phyloP scores from a whole-genome alignment of 2,113 vertebrate species.

The Daubentonia madagascariensis region DNA sequence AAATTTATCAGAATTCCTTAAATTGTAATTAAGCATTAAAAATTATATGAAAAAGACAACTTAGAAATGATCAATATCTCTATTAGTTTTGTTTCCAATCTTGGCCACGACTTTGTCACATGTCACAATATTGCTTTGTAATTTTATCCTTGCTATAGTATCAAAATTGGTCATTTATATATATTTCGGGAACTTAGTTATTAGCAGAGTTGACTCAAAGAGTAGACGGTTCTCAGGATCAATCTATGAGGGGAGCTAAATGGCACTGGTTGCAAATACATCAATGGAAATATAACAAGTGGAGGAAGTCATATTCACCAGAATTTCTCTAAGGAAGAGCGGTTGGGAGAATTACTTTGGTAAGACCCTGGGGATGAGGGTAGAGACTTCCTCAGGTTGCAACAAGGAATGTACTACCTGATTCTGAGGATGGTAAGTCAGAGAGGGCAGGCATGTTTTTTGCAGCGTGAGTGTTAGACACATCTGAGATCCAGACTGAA shows the following conservation, averaged over 20 bases:
- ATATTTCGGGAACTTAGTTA: background rate
- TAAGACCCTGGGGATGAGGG: background rate
- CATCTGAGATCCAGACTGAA: background rate
- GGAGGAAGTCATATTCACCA: background rate
- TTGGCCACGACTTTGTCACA: background rate
- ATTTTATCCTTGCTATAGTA: background rate
- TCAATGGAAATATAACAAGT: background rate
- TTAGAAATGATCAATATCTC: background rate
- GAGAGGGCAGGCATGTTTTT: background rate
- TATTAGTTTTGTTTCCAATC: background rate
- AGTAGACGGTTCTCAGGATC: background rate
- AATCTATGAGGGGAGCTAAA: background rate
- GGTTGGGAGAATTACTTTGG: background rate
- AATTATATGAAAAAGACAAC: background rate
- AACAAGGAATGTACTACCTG: background rate
- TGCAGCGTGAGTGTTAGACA: background rate
- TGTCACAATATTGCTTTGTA: background rate
- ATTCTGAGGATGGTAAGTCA: background rate
- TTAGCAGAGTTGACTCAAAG: conserved; percentile 9
- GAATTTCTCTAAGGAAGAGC: background rate
- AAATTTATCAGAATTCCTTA: background rate
- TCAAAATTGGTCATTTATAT: background rate
- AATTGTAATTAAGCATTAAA: background rate
- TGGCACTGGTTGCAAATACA: background rate
- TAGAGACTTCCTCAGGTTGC: background rate